Evolutionary conservation across 2,888 invertebrate genomes (phyloP).

Genomic region (Phytoseiulus persimilis): DNA sequence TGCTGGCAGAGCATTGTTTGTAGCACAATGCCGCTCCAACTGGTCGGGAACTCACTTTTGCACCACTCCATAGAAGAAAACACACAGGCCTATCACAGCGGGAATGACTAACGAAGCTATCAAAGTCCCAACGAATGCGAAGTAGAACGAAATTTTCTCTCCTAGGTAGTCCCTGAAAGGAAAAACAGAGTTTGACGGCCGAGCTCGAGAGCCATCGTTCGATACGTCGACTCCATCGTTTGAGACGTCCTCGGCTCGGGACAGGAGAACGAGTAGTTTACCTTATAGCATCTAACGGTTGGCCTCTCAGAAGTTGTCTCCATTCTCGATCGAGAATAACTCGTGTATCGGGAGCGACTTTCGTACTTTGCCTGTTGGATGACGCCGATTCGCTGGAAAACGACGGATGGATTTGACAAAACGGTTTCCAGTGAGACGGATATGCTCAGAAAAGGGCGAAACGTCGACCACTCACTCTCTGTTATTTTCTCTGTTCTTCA

Average conservation of each 20-base stretch:
- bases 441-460: neutral
- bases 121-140: slow-evolving; percentile 43
- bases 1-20: no score
- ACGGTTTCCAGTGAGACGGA: neutral
- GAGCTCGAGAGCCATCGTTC: neutral
- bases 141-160: slow-evolving; percentile 45
- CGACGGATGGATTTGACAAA: no score
- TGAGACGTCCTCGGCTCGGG: no score
- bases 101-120: slow-evolving; percentile 44
- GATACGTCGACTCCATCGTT: neutral
- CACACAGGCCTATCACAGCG: slow-evolving; percentile 42
- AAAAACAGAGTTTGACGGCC: neutral
- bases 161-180: slow-evolving; percentile 43
- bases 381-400: neutral
- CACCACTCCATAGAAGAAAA: slow-evolving; percentile 43
- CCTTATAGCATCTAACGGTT: slow-evolving; percentile 43
- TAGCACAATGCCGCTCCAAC: no score
- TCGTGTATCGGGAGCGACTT: slow-evolving; percentile 40
- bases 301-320: slow-evolving; percentile 41
- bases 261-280: neutral
- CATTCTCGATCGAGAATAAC: slow-evolving; percentile 41
- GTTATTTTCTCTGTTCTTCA: neutral
- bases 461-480: slow-evolving; percentile 39
- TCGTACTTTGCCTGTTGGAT: neutral
- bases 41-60: slow-evolving; percentile 40